Conservation (phyloP, 2,113 vertebrate genomes). For the Nanorana parkeri region DNA sequence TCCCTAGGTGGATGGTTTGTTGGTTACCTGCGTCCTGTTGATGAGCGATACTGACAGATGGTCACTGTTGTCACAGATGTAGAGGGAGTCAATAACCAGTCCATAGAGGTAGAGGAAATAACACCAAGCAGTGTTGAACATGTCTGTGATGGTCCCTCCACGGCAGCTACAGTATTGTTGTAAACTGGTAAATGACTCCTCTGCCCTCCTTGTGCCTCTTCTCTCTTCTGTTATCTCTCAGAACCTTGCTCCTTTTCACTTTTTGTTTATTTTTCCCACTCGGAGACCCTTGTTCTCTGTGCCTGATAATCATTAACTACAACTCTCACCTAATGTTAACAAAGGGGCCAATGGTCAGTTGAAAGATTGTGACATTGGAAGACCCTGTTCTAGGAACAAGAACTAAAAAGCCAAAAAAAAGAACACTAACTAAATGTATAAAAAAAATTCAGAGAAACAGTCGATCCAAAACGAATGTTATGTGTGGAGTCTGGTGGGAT, state of each 20-base stretch:
- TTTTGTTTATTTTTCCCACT: conserved; percentile 41
- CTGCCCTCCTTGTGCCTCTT: background rate
- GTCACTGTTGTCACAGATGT: conserved; percentile 2
- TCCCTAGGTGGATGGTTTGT: no score
- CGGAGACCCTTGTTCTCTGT: conserved; percentile 51
- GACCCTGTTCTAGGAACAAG: background rate
- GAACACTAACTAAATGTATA: no score
- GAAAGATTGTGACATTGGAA: background rate
- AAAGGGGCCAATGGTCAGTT: conserved; percentile 1
- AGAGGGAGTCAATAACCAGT: conserved; percentile 15
- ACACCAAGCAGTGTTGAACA: conserved; percentile 16
- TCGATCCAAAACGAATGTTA: no score
- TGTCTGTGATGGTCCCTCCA: conserved; percentile 10
- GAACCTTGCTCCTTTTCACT: conserved; percentile 40
- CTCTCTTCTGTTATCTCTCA: background rate
- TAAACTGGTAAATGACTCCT: background rate
- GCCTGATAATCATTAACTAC: conserved; percentile 46
- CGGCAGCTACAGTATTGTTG: background rate
- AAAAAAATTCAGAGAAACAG: no score
- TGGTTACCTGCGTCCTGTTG: conserved; percentile 52
- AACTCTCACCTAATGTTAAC: background rate
- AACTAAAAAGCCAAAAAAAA: no score
- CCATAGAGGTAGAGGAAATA: conserved; percentile 41
- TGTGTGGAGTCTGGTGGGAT: no score
- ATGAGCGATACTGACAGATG: conserved; percentile 24